Evolutionary conservation across 1,140 invertebrate species (phyloP).

Genomic region (Galendromus occidentalis): DNA sequence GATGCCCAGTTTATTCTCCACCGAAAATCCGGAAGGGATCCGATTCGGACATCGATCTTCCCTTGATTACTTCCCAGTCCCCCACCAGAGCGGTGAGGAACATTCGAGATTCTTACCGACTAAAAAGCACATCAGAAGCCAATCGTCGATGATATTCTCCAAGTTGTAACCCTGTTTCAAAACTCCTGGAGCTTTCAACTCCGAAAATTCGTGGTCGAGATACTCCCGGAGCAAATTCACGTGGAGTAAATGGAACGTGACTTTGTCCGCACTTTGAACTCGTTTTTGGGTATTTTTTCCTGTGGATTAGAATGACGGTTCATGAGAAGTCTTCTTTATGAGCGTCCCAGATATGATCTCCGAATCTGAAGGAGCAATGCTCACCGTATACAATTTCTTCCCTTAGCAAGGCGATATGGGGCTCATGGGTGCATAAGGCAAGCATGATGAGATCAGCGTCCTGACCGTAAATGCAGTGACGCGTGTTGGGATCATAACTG

Average conservation of each 20-base stretch:
- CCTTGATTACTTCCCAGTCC: too few species aligned
- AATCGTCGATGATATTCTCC: conserved; percentile 54
- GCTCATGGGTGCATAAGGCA: conserved; percentile 75
- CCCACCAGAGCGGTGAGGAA: too few species aligned
- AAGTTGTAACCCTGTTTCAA: conserved; percentile 39
- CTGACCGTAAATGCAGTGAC: conserved; percentile 83
- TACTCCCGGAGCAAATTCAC: conserved; percentile 78
- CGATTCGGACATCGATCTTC: too few species aligned
- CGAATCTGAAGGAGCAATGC: too few species aligned
- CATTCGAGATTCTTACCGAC: conserved; percentile 42
- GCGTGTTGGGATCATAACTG: conserved; percentile 57
- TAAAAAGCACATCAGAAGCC: conserved; percentile 79
- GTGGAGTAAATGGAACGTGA: conserved; percentile 77
- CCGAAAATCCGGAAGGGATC: too few species aligned
- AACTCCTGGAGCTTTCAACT: conserved; percentile 36
- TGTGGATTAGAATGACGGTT: not conserved
- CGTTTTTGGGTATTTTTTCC: conserved; percentile 16
- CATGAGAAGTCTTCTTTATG: not conserved
- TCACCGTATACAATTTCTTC: conserved; percentile 49
- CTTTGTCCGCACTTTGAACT: conserved; percentile 51
- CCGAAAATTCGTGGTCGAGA: conserved; percentile 68
- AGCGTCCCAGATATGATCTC: too few species aligned
- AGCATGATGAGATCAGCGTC: conserved; percentile 93
- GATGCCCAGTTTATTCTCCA: too few species aligned
- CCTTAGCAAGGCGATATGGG: conserved; percentile 71